Conservation (phyloP, 2,797 vertebrate genomes). For the Pangasius larnaudii region DNA sequence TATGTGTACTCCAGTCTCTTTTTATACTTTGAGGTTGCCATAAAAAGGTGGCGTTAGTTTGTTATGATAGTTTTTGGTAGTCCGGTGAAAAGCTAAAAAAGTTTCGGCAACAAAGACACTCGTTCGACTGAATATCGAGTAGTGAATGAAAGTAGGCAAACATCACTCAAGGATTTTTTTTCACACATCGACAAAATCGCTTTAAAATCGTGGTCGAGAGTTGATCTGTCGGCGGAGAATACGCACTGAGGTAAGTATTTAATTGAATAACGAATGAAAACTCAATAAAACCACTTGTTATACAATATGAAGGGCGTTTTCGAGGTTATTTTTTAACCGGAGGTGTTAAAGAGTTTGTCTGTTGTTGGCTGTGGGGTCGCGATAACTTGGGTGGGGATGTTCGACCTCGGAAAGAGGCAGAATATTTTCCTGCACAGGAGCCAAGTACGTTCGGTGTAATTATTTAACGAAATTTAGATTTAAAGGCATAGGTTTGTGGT, state of each 20-base stretch:
- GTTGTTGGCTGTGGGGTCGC: background rate
- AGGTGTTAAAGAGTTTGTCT: background rate
- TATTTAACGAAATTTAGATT: background rate
- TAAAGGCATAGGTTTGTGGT: background rate
- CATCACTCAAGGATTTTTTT: background rate
- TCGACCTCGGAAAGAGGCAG: conserved; percentile 14
- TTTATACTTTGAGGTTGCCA: background rate
- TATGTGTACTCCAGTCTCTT: background rate
- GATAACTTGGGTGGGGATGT: conserved; percentile 47
- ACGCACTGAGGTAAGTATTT: background rate
- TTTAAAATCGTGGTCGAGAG: conserved; percentile 8
- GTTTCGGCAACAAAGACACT: background rate
- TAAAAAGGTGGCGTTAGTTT: background rate
- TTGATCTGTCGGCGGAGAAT: background rate
- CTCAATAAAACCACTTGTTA: background rate
- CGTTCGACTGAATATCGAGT: background rate
- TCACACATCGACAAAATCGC: conserved; percentile 17
- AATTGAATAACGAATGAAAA: background rate
- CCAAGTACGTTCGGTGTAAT: background rate
- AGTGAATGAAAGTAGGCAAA: background rate
- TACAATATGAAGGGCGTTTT: background rate
- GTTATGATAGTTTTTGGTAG: background rate
- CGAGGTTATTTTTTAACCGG: background rate
- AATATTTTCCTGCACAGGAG: background rate
- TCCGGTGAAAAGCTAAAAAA: conserved; percentile 8